Conservation (phyloP, 2,888 invertebrate genomes). For the Acrobeloides nanus region DNA sequence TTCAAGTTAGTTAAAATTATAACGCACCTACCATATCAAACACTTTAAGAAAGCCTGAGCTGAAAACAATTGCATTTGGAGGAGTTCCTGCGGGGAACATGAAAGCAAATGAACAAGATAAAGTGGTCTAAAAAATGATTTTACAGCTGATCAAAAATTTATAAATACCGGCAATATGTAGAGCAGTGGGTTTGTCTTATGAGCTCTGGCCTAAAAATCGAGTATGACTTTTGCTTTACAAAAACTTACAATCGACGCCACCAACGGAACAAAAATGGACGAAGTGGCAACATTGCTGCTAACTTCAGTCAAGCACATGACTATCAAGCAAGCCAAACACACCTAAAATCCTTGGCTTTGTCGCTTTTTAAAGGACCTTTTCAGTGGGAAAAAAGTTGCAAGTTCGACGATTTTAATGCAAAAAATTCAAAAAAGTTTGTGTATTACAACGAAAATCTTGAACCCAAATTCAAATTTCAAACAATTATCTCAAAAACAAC, state of each 20-base stretch:
- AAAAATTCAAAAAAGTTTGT: too few species aligned
- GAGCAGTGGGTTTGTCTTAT: slow-evolving; percentile 27
- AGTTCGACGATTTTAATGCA: too few species aligned
- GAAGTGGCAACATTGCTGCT: slow-evolving; percentile 32
- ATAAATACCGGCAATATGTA: slow-evolving; percentile 26
- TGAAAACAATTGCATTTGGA: slow-evolving; percentile 43
- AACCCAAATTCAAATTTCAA: too few species aligned
- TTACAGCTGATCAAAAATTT: background rate
- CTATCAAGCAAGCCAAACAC: slow-evolving; percentile 17
- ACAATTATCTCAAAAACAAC: too few species aligned
- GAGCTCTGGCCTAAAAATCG: slow-evolving; percentile 16
- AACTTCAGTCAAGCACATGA: slow-evolving; percentile 33
- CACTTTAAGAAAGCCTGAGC: slow-evolving; percentile 26
- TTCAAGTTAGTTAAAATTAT: background rate
- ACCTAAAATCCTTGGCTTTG: too few species aligned
- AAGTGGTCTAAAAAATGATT: slow-evolving; percentile 24
- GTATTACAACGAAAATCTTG: too few species aligned
- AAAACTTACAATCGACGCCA: slow-evolving; percentile 23
- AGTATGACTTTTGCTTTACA: background rate
- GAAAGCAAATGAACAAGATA: slow-evolving; percentile 38
- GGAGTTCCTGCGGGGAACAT: slow-evolving; percentile 44
- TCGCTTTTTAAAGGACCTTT: background rate
- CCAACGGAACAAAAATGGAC: slow-evolving; percentile 33
- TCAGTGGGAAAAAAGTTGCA: slow-evolving; percentile 8
- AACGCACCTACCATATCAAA: slow-evolving; percentile 27